Conservation (phyloP, 2,888 invertebrate species). For the Neoscelio sp. region DNA sequence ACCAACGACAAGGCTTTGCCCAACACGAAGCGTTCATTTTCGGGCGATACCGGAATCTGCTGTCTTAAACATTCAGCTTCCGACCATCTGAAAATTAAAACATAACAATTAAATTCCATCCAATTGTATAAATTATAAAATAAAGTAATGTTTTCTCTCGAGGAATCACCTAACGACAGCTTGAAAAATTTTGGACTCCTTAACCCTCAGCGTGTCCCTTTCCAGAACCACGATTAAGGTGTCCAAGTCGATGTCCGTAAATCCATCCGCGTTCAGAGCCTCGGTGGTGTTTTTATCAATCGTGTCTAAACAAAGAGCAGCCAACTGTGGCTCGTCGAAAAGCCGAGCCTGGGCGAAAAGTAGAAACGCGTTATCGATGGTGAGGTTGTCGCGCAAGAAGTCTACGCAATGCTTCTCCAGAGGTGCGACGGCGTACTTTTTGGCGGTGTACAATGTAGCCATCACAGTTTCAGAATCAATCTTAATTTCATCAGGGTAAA, state of each 20-base stretch:
- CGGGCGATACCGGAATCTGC: conserved; percentile 86
- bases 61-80: conserved; percentile 90
- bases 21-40: conserved; percentile 88
- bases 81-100: conserved; percentile 85
- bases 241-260: conserved; percentile 92
- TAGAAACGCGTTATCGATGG: conserved; percentile 93
- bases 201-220: conserved; percentile 90
- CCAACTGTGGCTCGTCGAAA: conserved; percentile 92
- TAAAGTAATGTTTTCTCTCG: neutral
- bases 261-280: conserved; percentile 91
- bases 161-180: conserved; percentile 86
- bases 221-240: conserved; percentile 91
- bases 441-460: conserved; percentile 93
- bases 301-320: conserved; percentile 91
- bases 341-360: conserved; percentile 91
- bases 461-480: conserved; percentile 94
- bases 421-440: conserved; percentile 94
- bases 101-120: conserved; percentile 10
- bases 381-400: conserved; percentile 89
- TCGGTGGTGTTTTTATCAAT: conserved; percentile 93
- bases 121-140: conserved; percentile 1
- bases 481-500: conserved; percentile 92
- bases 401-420: conserved; percentile 93
- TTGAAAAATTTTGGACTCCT: conserved; percentile 91
- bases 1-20: conserved; percentile 89